Conservation (phyloP, 2,113 vertebrate species). For the Hippocampus comes region DNA sequence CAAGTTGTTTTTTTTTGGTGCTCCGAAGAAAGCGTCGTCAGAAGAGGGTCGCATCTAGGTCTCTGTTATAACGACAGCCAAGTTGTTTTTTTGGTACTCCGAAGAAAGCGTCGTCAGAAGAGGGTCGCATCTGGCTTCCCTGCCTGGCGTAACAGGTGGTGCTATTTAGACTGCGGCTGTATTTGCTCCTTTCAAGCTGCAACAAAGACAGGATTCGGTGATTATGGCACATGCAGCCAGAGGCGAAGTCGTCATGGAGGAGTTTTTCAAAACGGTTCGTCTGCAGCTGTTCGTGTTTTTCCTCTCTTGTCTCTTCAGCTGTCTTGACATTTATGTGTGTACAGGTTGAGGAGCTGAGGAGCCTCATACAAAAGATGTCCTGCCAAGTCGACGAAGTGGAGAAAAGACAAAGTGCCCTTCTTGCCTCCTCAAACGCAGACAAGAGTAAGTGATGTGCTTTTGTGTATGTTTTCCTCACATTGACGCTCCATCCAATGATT, state of each 20-base stretch:
- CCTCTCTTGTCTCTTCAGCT: not conserved
- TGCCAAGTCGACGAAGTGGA: constrained; percentile 82
- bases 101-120: not conserved
- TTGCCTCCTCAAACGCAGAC: constrained; percentile 83
- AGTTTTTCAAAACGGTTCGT: constrained; percentile 9
- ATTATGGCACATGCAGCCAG: not conserved
- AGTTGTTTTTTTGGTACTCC: not conserved
- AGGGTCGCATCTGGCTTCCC: not conserved
- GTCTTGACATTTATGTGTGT: constrained; percentile 9
- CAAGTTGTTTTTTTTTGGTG: not conserved
- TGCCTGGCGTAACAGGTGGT: not conserved
- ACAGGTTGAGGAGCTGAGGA: constrained; percentile 83
- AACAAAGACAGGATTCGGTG: not conserved
- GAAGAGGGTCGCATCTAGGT: not conserved
- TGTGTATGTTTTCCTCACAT: not conserved
- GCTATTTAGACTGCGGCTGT: not conserved
- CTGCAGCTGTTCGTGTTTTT: not conserved
- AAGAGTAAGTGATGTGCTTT: constrained; percentile 72
- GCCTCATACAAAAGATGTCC: constrained; percentile 77
- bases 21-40: not conserved
- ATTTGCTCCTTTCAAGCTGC: not conserved
- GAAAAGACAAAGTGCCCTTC: constrained; percentile 81
- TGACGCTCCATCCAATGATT: not conserved
- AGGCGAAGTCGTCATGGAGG: not conserved
- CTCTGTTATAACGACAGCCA: no score